Percentiles rank a stretch among this genome's conserved stretches.
These are phyloP conservation scores for Callyntrura sp. DNA, from an alignment of 2,888 invertebrate species.

Conservation along the genomic window DNA sequence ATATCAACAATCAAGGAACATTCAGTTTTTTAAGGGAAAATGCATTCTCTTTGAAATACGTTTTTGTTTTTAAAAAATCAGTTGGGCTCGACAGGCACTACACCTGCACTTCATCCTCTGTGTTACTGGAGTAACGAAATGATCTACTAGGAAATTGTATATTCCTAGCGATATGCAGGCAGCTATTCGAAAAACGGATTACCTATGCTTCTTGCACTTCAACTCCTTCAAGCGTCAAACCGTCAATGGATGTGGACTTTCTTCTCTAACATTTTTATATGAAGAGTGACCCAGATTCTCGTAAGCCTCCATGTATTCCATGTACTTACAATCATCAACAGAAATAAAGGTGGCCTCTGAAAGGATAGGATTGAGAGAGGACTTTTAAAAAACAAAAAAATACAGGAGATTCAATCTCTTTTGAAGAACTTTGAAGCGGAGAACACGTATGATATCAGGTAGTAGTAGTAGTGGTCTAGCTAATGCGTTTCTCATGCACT, in stretches of 20 bases:
- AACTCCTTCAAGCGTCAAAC: conserved; percentile 17
- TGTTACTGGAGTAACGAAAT: neutral
- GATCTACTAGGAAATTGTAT: neutral
- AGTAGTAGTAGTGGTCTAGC: conserved; percentile 21
- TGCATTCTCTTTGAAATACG: too few relatives aligned
- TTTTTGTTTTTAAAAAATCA: neutral
- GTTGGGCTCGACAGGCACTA: neutral
- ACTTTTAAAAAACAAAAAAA: conserved; percentile 19
- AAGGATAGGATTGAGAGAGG: neutral
- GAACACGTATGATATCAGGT: neutral
- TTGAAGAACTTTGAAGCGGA: neutral
- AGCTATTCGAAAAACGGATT: neutral
- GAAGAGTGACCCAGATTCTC: conserved; percentile 64
- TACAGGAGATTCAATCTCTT: conserved; percentile 41
- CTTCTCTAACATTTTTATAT: conserved; percentile 51
- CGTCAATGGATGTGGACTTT: conserved; percentile 53
- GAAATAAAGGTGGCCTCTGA: neutral
- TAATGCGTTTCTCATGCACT: conserved; percentile 34
- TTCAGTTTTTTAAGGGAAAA: too few relatives aligned
- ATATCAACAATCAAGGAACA: too few relatives aligned
- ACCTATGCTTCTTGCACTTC: neutral
- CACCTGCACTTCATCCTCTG: conserved; percentile 7
- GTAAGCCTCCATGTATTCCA: conserved; percentile 43
- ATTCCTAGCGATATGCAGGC: neutral
- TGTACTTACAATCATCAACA: neutral